phyloP scores from a whole-genome alignment of 2,888 invertebrate species.

The Xestia ashworthii region DNA sequence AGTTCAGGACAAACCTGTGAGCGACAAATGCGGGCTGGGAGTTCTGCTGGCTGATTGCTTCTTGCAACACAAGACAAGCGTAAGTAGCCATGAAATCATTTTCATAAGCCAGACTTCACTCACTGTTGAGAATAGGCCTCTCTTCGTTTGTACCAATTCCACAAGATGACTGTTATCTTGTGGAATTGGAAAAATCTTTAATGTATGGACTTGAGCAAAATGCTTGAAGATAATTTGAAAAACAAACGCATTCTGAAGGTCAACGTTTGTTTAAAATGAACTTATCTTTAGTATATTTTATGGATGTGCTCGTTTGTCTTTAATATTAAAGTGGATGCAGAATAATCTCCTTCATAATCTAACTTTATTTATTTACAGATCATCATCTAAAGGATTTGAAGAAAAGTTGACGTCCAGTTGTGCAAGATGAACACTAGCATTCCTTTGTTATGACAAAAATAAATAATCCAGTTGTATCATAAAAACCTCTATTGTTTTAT shows the following conservation, averaged over 20 bases:
- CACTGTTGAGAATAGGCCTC: not conserved
- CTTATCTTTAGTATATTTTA: not conserved
- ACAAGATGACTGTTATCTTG: not conserved
- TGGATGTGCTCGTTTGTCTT: not conserved
- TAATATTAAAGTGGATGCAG: not conserved
- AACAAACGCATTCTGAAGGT: not conserved
- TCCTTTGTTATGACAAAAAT: not conserved
- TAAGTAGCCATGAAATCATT: slow-evolving; percentile 9
- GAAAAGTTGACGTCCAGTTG: not conserved
- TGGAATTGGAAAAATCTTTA: not conserved
- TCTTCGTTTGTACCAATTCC: not conserved
- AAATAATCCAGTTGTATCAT: not conserved
- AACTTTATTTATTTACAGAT: slow-evolving; percentile 18
- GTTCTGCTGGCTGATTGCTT: not conserved
- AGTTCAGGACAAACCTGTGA: slow-evolving; percentile 17
- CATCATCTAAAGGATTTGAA: slow-evolving; percentile 15
- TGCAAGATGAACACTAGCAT: slow-evolving; percentile 5
- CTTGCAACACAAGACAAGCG: slow-evolving; percentile 13
- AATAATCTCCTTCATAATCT: not conserved
- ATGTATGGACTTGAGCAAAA: not conserved
- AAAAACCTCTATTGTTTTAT: slow-evolving; percentile 1
- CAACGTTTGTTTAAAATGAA: not conserved
- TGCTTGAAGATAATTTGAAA: not conserved
- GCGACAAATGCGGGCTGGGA: slow-evolving; percentile 16
- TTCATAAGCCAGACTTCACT: not conserved